Percentiles rank a stretch among this genome's conserved stretches.
Conservation (phyloP, 2,888 invertebrate genomes). For the Girardia tigrina region DNA sequence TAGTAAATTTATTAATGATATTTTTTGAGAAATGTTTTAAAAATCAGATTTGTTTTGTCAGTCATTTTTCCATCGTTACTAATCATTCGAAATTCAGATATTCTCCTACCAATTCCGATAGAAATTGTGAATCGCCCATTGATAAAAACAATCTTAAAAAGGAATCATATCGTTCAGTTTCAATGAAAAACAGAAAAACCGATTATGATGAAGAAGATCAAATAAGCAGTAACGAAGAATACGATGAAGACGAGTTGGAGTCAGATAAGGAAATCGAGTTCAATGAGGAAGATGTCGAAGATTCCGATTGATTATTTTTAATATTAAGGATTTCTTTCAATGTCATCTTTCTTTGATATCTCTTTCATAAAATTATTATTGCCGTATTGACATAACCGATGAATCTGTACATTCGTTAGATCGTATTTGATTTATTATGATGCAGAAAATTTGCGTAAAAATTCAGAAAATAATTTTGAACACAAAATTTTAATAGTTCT, state of each 20-base stretch:
- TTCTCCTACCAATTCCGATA: neutral
- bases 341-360: too few relatives aligned
- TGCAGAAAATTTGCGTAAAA: too few relatives aligned
- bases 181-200: neutral
- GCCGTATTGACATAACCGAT: too few relatives aligned
- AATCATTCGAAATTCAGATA: neutral
- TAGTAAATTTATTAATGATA: too few relatives aligned
- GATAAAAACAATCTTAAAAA: neutral
- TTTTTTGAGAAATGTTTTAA: too few relatives aligned
- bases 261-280: neutral
- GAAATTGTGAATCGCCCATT: neutral
- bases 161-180: neutral
- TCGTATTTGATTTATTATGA: neutral
- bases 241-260: neutral
- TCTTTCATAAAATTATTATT: too few relatives aligned
- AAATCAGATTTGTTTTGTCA: too few relatives aligned
- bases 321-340: neutral
- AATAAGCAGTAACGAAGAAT: neutral
- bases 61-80: neutral
- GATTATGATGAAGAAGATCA: neutral
- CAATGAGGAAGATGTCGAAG: neutral
- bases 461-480: too few relatives aligned
- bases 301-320: neutral
- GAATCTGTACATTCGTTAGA: neutral
- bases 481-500: too few relatives aligned